Percentiles rank a stretch among this genome's conserved stretches.
These are phyloP conservation scores for Sandelia bainsii DNA, from an alignment of 2,797 vertebrate genomes.

Conservation along the genomic window DNA sequence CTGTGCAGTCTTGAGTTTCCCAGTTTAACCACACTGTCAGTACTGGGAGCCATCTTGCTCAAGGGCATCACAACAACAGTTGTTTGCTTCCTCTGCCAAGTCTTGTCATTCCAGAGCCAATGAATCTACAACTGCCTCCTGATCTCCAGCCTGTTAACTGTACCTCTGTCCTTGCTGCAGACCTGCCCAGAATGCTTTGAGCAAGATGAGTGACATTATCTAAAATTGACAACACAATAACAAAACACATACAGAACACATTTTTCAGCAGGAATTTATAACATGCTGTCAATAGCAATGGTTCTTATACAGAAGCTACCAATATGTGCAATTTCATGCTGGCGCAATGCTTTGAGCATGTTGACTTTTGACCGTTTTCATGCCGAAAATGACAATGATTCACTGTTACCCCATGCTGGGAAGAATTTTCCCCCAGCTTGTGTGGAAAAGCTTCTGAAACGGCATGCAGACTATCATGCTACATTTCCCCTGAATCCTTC, in stretches of 20 bases:
- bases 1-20: constrained; percentile 8
- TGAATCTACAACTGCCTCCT: constrained; percentile 32
- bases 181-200: constrained; percentile 15
- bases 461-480: background rate
- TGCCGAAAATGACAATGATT: constrained; percentile 26
- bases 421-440: constrained; percentile 9
- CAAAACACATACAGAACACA: background rate
- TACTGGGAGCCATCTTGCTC: constrained; percentile 33
- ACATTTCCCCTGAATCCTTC: background rate
- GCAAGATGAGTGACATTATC: background rate
- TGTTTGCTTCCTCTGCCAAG: constrained; percentile 34
- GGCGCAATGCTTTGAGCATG: background rate
- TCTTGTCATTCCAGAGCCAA: constrained; percentile 8
- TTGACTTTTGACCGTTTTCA: constrained; percentile 16
- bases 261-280: background rate
- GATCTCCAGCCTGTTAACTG: constrained; percentile 13
- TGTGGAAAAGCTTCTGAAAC: constrained; percentile 13
- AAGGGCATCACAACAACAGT: constrained; percentile 27
- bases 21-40: background rate
- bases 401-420: background rate
- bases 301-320: background rate
- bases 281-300: background rate
- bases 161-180: constrained; percentile 10
- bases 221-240: constrained; percentile 4
- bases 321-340: background rate